phyloP scores from a whole-genome alignment of 2,797 vertebrate species.

The Tapera naevia region DNA sequence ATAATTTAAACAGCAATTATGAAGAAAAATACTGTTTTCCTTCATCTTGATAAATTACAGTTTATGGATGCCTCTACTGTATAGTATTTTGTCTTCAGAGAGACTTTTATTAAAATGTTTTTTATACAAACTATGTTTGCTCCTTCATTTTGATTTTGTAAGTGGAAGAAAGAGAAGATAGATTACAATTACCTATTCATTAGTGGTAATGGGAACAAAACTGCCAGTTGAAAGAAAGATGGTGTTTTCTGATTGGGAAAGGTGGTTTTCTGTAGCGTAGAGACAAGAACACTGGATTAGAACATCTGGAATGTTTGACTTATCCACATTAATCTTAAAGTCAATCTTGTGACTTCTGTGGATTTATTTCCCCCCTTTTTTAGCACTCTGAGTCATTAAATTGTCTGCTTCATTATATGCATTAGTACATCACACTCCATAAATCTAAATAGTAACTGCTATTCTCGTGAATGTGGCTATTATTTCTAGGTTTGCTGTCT shows the following conservation, averaged over 20 bases:
- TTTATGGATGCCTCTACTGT: not conserved
- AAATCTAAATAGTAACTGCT: constrained; percentile 36
- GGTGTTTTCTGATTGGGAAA: not conserved
- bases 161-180: not conserved
- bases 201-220: not conserved
- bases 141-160: not conserved
- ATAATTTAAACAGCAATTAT: constrained; percentile 22
- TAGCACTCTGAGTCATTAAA: constrained; percentile 52
- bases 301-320: constrained; percentile 61
- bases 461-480: constrained; percentile 24
- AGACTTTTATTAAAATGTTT: not conserved
- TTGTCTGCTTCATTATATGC: constrained; percentile 47
- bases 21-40: not conserved
- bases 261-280: constrained; percentile 2
- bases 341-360: constrained; percentile 35
- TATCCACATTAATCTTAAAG: constrained; percentile 46
- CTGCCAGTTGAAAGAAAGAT: not conserved
- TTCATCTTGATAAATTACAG: constrained; percentile 4
- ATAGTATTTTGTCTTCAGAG: not conserved
- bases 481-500: constrained; percentile 29
- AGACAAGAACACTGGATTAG: constrained; percentile 18
- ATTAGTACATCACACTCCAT: constrained; percentile 34
- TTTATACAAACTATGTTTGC: not conserved
- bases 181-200: not conserved
- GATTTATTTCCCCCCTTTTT: constrained; percentile 29